Percentiles rank a stretch among this genome's conserved stretches.
phyloP scores from a whole-genome alignment of 2,113 vertebrate genomes.

The Cricetomys ansorgei region DNA sequence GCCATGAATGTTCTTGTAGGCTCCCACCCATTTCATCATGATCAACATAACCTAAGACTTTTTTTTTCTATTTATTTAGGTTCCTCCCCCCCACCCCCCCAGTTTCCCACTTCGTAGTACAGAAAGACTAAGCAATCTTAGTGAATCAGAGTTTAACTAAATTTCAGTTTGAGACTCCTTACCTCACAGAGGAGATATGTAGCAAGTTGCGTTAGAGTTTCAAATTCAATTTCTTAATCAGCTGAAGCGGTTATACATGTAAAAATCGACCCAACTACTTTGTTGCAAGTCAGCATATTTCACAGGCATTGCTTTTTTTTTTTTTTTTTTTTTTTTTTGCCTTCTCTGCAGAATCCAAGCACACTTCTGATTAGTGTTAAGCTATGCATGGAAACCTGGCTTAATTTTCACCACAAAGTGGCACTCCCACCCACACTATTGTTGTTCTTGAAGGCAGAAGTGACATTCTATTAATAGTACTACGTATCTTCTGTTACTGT shows the following conservation, averaged over 20 bases:
- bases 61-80: not conserved
- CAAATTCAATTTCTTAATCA: constrained; percentile 17
- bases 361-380: constrained; percentile 67
- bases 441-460: not conserved
- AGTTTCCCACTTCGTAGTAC: not conserved
- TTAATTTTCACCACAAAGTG: constrained; percentile 61
- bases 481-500: not conserved
- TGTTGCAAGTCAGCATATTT: constrained; percentile 73
- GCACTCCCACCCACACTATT: not conserved
- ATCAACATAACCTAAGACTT: not conserved
- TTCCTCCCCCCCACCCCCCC: too few species aligned
- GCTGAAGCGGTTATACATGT: not conserved
- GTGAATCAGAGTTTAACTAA: not conserved
- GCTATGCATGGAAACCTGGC: constrained; percentile 51
- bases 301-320: constrained; percentile 47
- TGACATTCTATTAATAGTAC: not conserved
- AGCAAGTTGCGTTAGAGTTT: not conserved
- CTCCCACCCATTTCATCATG: not conserved
- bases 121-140: not conserved
- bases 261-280: constrained; percentile 57
- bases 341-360: constrained; percentile 60
- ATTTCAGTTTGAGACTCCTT: constrained; percentile 31
- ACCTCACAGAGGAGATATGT: not conserved
- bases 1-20: not conserved
- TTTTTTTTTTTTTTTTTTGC: constrained; percentile 63